Percentiles rank a stretch among this genome's conserved stretches.
These are phyloP conservation scores for Lagenorhynchus albirostris DNA, from an alignment of 2,113 vertebrate species.

Conservation along the genomic window DNA sequence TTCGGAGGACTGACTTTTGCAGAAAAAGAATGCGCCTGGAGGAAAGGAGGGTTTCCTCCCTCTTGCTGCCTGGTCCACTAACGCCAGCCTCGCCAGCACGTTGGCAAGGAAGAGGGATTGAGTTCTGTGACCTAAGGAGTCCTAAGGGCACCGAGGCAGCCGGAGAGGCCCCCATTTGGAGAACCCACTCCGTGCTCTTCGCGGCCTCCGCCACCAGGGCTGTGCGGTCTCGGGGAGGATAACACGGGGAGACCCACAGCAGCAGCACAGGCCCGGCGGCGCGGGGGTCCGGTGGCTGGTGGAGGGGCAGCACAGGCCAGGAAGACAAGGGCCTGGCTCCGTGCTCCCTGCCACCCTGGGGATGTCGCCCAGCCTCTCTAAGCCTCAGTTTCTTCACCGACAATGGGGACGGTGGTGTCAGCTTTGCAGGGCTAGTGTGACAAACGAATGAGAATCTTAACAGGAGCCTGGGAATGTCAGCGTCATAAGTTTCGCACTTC, in stretches of 20 bases:
- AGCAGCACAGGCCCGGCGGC: fast-evolving
- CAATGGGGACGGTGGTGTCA: neutral
- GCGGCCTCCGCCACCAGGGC: fast-evolving
- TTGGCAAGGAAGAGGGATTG: neutral
- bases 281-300: too few relatives aligned
- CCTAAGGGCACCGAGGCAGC: neutral
- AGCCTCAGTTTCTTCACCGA: too few relatives aligned
- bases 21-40: neutral
- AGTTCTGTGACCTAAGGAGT: neutral
- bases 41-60: neutral
- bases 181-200: neutral
- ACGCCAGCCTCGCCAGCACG: fast-evolving
- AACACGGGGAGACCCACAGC: neutral
- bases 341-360: neutral
- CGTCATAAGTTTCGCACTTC: fast-evolving
- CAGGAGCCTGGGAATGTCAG: neutral
- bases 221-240: neutral
- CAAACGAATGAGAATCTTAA: neutral
- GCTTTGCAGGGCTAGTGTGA: neutral
- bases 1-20: neutral
- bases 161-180: neutral
- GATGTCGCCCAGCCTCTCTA: neutral
- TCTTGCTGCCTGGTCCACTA: neutral
- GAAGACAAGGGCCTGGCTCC: too few relatives aligned
- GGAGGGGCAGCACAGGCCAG: neutral